Base-by-base conservation (phyloP, 2,888 invertebrate species). In the Ormyrus thymus region DNA sequence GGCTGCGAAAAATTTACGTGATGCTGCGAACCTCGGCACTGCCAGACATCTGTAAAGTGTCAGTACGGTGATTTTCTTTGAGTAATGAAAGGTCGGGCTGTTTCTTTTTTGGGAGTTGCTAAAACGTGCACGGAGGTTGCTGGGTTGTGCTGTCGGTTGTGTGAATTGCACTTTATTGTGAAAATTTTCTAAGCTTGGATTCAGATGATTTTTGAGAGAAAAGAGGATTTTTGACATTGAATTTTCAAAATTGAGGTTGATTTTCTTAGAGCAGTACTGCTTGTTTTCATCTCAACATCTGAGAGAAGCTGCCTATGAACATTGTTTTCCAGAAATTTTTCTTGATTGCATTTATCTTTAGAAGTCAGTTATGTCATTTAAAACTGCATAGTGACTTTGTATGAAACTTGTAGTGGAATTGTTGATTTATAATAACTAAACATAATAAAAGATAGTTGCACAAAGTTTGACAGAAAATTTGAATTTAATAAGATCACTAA, bases 281-380 rank as follows among this genome's bases (percentile, higher is more conserved):
- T 29, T 29, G 29, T 29, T 29, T 29, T 29, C 29, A 29, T 29
- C 29, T 4, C 29, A 29, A 29, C 29, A 29, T 29, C 29, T 29
- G 29, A 29, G 1, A 29, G 4, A 29, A 3, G 29, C 29, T 29
- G 29, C 29, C 4, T 4, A 29, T 29, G 29, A 29, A 4, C 29
- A 29, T 3, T 29, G 29, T 29, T 29, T 29, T 29, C 29, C 29
- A 29, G 15, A 11, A 45, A 56, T 15, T 48, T 64, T 48, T 46
- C 11, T 7, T 64, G 46, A 45, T 56, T 55, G 55, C 45, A 11
- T 75, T 75, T 75, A 75, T 75, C 68, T 75, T 75, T 75, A 75
- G 66, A 75, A 75, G 11, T 9, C 75, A 75, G 70, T 76, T 70
- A 76, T 76, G 76, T 76, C 70, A 76, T 50, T 64, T 62, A 50